Base-by-base conservation (phyloP, 2,797 vertebrate genomes). In the Hoplostethus mediterraneus region DNA sequence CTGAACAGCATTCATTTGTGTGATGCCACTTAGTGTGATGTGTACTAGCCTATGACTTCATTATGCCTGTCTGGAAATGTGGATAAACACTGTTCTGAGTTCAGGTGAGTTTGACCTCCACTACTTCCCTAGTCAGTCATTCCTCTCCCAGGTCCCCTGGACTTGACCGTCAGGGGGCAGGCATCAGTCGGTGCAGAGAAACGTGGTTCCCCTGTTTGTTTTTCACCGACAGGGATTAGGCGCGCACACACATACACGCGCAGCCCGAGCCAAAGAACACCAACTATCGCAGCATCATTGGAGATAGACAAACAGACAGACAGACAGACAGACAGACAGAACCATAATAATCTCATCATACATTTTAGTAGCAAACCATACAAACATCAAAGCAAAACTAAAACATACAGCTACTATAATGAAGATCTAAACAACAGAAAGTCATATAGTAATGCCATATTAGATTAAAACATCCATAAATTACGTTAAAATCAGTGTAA, bases 91-190 rank as follows among this genome's bases (percentile, higher is more conserved):
- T 21, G 21, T 21, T 21, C 21, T 21, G 21, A 21, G 1, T 21
- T 21, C 21, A 21, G 21, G 21, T 21, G 21, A 21, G 21, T 21
- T 21, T 21, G 21, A 21, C 21, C 52, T 45, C 54, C 8, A 51
- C 40, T 5, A 0, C 4, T n/a, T 56, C n/a, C n/a, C 0, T 55
- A 60, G 52, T 8, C 28, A 54, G 25, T 30, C 33, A 51, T 66
- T 72, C 74, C 61, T 0, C 9, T 16, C 2, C 71, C 81, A 82
- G 75, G 58, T 82, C 58, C 71, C 36, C n/a, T 33, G 45, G 67
- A 81, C 80, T 87, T 88, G 88, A 67, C 87, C 90, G 61, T 83
- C 82, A 90, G 90, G 86, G 90, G 91, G 91, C 91, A 92, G 90
- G 54, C 82, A 81, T 86, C 75, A 82, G 79, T 83, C 67, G 56